phyloP scores from a whole-genome alignment of 2,888 invertebrate genomes.

The Fragum sueziense region DNA sequence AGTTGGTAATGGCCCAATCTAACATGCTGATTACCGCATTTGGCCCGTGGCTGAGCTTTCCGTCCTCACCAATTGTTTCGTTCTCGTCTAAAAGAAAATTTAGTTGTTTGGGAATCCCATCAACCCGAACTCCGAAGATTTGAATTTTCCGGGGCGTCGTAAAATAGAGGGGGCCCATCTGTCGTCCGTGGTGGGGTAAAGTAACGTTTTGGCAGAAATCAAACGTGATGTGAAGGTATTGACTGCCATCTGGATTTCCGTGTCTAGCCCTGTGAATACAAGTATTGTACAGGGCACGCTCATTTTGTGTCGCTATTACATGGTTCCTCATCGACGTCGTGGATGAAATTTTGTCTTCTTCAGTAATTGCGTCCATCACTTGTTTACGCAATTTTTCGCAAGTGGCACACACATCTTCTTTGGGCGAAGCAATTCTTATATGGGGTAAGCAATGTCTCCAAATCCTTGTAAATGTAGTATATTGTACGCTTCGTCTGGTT shows the following conservation, averaged over 20 bases:
- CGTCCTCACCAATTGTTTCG: constrained; percentile 38
- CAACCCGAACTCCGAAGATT: constrained; percentile 47
- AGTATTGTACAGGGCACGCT: constrained; percentile 3
- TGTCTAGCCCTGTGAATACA: constrained; percentile 17
- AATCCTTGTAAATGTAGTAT: constrained; percentile 27
- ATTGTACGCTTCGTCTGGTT: too few species aligned
- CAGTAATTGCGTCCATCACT: constrained; percentile 17
- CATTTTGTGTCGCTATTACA: constrained; percentile 13
- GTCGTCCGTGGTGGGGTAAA: constrained; percentile 33
- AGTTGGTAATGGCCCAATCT: constrained; percentile 23
- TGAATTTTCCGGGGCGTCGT: constrained; percentile 38
- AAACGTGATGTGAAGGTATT: constrained; percentile 34
- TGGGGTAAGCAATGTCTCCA: constrained; percentile 35
- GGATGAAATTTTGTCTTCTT: constrained; percentile 29
- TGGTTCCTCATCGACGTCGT: constrained; percentile 15
- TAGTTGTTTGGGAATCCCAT: constrained; percentile 30
- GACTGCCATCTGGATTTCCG: background rate
- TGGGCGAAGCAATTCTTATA: constrained; percentile 27
- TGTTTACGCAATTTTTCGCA: constrained; percentile 27
- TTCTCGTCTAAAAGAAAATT: constrained; percentile 49
- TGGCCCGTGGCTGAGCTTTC: constrained; percentile 34
- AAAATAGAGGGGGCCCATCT: constrained; percentile 38
- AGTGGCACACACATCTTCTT: constrained; percentile 36
- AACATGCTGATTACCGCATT: constrained; percentile 46
- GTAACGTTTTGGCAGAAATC: constrained; percentile 32